phyloP scores from a whole-genome alignment of 2,888 invertebrate genomes.

The Drosophila tanythrix region DNA sequence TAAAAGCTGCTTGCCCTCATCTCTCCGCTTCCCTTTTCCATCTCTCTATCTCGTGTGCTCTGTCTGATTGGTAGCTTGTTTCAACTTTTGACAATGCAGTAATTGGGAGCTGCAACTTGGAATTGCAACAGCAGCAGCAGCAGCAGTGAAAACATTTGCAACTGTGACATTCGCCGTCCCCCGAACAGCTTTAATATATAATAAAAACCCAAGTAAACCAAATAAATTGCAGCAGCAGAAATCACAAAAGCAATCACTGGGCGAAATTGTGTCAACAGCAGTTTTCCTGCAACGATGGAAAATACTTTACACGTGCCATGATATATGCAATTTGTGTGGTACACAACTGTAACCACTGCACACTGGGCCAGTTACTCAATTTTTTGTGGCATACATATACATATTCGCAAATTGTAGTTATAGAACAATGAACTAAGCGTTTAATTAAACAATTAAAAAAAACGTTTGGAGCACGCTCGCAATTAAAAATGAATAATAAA shows the following conservation, averaged over 20 bases:
- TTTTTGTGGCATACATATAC: not conserved
- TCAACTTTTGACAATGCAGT: conserved; percentile 55
- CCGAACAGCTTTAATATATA: conserved; percentile 52
- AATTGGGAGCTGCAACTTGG: conserved; percentile 28
- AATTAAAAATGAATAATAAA: not conserved
- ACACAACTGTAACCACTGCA: conserved; percentile 9
- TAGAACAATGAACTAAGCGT: not conserved
- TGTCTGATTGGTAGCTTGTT: conserved; percentile 49
- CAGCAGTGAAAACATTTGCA: conserved; percentile 8
- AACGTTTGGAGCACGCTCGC: not conserved
- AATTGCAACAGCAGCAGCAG: conserved; percentile 12
- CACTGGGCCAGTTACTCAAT: not conserved
- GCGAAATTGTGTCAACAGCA: conserved; percentile 73
- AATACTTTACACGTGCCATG: conserved; percentile 29
- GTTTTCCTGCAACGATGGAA: conserved; percentile 38
- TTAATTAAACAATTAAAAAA: not conserved
- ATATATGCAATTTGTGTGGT: conserved; percentile 30
- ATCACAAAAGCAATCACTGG: conserved; percentile 48
- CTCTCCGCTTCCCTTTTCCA: not conserved
- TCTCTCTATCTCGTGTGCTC: not conserved
- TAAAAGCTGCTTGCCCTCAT: not conserved
- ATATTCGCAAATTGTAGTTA: not conserved
- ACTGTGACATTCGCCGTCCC: conserved; percentile 47
- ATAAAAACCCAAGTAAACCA: conserved; percentile 53
- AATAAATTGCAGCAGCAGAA: conserved; percentile 65